Evolutionary conservation across 2,888 invertebrate genomes (phyloP), one percentile per base, ranked within the genome.

Genomic region (Ormyrus rosae): DNA sequence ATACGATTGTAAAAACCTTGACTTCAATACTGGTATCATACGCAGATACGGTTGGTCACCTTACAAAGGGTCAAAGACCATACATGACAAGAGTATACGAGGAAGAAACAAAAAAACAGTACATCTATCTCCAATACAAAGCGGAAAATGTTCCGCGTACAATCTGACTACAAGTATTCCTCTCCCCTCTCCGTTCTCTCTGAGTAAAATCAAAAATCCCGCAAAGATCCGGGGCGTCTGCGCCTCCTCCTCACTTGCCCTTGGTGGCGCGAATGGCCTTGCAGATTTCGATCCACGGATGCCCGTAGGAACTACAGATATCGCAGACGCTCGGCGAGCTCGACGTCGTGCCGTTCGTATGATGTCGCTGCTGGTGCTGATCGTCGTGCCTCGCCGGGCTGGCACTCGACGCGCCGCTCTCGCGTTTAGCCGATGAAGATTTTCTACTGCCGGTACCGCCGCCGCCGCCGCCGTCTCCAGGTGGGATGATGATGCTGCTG

Each of bases 281-380:
- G 88, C 92, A 93, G 82, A 93, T 91, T 83, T 92, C 92, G 83
- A 92, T 90, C 92, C 92, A 92, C 81, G 92, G 91, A 84, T 91
- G 92, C 84, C 92, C 92, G 86, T 92, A 92, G 85, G 92, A 91
- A 84, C 91, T 91, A 86, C 92, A 92, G 83, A 91, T 90, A 85
- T 91, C 91, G 85, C 92, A 92, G 83, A 90, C 91, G 78, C 91
- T 90, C 61, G 91, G 86, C 83, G 89, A 87, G 83, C 88, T 89
- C 83, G 89, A 58, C 6, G 74, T 71, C 50, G 68, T 56, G 34
- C n/a, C 7, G 34, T 34, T 34, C 34, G 34, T 34, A 34, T 34
- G 51, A 19, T 74, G 64, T 1, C 65, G 68, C 50, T 70, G 73
- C 58, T 65, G 76, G 8, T 69, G 73, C 63, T 81, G 78, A 7